Evolutionary conservation across 2,113 vertebrate genomes (phyloP), one percentile per base, ranked within the genome.

Genomic region (Lanius collurio): DNA sequence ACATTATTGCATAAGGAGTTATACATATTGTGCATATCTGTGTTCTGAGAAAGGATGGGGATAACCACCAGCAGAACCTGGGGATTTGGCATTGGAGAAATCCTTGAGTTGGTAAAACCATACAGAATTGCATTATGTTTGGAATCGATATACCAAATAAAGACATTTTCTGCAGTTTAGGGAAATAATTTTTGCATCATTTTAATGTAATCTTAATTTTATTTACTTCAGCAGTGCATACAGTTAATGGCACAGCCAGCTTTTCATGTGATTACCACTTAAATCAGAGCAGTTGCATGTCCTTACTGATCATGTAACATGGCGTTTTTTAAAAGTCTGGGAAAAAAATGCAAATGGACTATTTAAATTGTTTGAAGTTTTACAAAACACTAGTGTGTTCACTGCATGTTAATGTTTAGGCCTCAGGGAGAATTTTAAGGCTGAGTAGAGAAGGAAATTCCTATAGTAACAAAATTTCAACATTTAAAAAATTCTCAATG

Each of bases 1-100:
- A 9, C 4, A 20, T 44, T 41, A 62, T 46, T 71, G 69, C 18
- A 47, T 30, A 62, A 41, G 26, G 24, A 64, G 6, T 47, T 83
- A 44, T 4, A 37, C 44, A 16, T 59, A 56, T 37, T 68, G 2
- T 52, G 5, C 3, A 1, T 65, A n/a, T 68, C 77, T 90, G 37
- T 59, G 22, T 83, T 31, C 31, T 56, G 0, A 59, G 77, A 70
- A 75, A 75, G 22, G 27, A 16, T 79, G 21, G 26, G 31, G 30
- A 59, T 76, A 37, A 50, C 18, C 49, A 64, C 41, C 57, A 78
- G 39, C 24, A 78, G 50, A 60, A 62, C 21, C 9, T 15, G 7
- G 28, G 14, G 2, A 1, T 24, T 11, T 1, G 1, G 14, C 11
- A 5, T 2, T n/a, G 0, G 2, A 35, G 57, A 65, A 84, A 26